A percentile compares a stretch with the other conserved stretches of the same genome.
These are phyloP conservation scores for Enchytraeus crypticus DNA, from an alignment of 2,888 invertebrate species.

Conservation along the genomic window DNA sequence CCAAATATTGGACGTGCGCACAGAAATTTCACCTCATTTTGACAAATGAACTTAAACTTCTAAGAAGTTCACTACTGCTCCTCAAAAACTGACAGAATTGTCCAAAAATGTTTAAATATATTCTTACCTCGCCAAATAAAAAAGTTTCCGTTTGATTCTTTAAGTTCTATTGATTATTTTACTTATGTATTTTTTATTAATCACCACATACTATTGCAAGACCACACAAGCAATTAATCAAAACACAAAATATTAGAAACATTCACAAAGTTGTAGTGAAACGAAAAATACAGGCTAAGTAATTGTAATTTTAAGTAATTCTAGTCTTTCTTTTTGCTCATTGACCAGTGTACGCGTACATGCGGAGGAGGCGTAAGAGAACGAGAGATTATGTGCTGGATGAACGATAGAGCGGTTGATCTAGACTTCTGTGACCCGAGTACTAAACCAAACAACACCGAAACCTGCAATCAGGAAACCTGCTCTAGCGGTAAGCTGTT, in stretches of 20 bases:
- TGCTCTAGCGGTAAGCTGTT: slow-evolving; percentile 24
- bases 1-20: too few relatives aligned
- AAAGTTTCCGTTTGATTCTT: not conserved
- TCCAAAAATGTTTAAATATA: too few relatives aligned
- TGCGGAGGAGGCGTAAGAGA: slow-evolving; percentile 57
- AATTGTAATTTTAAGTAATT: not conserved
- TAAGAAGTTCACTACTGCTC: too few relatives aligned
- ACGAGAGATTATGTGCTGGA: slow-evolving; percentile 63
- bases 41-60: too few relatives aligned
- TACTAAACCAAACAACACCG: slow-evolving; percentile 57
- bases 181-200: too few relatives aligned
- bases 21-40: too few relatives aligned
- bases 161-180: too few relatives aligned
- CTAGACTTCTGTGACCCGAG: slow-evolving; percentile 55
- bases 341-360: slow-evolving; percentile 52
- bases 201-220: too few relatives aligned
- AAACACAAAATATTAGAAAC: not conserved
- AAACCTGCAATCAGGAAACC: slow-evolving; percentile 24
- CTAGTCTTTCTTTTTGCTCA: not conserved
- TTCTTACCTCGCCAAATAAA: too few relatives aligned
- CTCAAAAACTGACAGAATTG: too few relatives aligned
- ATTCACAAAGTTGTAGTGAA: not conserved
- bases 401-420: slow-evolving; percentile 27
- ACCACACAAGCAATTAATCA: not conserved
- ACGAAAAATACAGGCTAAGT: not conserved